Base-by-base conservation (phyloP, 2,888 invertebrate genomes). In the Ctena decussata region DNA sequence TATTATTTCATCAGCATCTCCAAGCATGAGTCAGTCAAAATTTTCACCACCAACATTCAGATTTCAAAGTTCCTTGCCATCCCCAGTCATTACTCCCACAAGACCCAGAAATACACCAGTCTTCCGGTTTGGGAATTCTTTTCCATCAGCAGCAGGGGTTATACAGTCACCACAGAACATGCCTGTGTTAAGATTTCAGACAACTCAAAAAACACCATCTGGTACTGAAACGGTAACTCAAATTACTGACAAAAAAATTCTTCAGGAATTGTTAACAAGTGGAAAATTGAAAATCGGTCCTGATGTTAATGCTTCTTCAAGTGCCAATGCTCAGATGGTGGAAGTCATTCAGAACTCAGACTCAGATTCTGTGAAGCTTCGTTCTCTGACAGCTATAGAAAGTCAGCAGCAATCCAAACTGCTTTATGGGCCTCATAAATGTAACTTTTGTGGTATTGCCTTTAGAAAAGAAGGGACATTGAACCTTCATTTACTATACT, bases 381-480 rank as follows among this genome's bases (percentile, higher is more conserved):
- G 21, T 57, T 57, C 57, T 35, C 30, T 27, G 15, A 53, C 60
- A 71, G 21, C 39, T 21, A 44, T 8, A 46, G 24, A 18, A 35
- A 73, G 24, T 27, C 18, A 76, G 80, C 39, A 65, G 18, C 35
- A 3, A 35, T 65, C 65, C 1, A 32, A 65, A 35, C 30, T 65
- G 5, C 6, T 65, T n/a, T 81, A 85, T 75, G 86, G 86, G 32
- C 80, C 79, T n/a, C 86, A 75, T 49, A 80, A 84, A 53, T 98
- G 98, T 94, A 97, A 97, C 0, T 96, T 97, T 77, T 98, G 98
- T 95, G 97, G 97, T 93, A 97, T 97, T 94, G 97, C 97, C 39
- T 98, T 98, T 94, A 97, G 97, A 94, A 98, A 97, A 91, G 97
- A 97, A 53, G 98, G 98, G 89, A 98, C 98, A 94, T 96, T 98